phyloP scores from a whole-genome alignment of 2,797 vertebrate genomes.

The Sebastolobus altivelis region DNA sequence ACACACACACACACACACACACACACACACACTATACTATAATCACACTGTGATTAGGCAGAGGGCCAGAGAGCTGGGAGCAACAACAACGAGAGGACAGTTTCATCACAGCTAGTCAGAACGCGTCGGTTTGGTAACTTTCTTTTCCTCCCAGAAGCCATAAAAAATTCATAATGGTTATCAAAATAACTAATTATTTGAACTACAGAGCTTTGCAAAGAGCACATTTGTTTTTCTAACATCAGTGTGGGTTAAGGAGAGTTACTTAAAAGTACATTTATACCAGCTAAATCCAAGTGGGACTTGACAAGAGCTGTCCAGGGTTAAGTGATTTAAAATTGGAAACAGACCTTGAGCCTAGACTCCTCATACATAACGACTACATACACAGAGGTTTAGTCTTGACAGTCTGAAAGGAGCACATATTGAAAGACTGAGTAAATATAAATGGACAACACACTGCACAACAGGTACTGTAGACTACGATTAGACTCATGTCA shows the following conservation, averaged over 20 bases:
- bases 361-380: background rate
- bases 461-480: background rate
- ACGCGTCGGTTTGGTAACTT: slow-evolving; percentile 51
- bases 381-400: background rate
- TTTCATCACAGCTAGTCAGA: slow-evolving; percentile 67
- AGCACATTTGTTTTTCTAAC: slow-evolving; percentile 14
- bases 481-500: background rate
- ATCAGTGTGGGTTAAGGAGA: background rate
- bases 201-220: slow-evolving; percentile 14
- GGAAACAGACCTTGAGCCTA: background rate
- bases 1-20: slow-evolving; percentile 17
- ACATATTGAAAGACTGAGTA: background rate
- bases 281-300: background rate
- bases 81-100: slow-evolving; percentile 61
- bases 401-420: background rate
- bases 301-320: background rate
- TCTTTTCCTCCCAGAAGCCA: slow-evolving; percentile 45
- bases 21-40: background rate
- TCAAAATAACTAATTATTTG: slow-evolving; percentile 49
- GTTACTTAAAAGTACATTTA: background rate
- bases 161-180: slow-evolving; percentile 33
- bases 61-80: slow-evolving; percentile 68
- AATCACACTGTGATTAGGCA: slow-evolving; percentile 72
- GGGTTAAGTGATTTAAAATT: slow-evolving; percentile 11
- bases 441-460: background rate